These are phyloP conservation scores for Clepsis dumicolana DNA, from an alignment of 2,888 invertebrate genomes.

Conservation along the genomic window DNA sequence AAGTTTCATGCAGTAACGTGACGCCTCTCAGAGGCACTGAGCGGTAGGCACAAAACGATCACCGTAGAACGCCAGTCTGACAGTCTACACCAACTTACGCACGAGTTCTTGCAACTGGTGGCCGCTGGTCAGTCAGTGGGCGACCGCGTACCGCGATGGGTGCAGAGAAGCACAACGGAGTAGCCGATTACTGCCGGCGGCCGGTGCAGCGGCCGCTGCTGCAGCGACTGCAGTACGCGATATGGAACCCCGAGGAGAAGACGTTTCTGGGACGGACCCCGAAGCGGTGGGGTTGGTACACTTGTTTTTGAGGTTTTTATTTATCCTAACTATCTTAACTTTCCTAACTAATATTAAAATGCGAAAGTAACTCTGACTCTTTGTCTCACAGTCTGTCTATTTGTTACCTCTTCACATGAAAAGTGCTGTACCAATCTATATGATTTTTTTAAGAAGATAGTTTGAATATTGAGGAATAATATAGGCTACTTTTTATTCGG, in stretches of 20 bases:
- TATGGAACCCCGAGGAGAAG: constrained; percentile 87
- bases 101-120: not conserved
- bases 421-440: too few species aligned
- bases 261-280: constrained; percentile 87
- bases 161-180: constrained; percentile 76
- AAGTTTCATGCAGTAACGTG: too few species aligned
- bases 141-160: constrained; percentile 65
- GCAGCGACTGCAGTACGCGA: constrained; percentile 74
- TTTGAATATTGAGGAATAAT: too few species aligned
- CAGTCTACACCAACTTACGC: not conserved
- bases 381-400: too few species aligned
- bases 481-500: too few species aligned
- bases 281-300: constrained; percentile 88
- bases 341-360: too few species aligned
- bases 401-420: too few species aligned
- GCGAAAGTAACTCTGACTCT: too few species aligned
- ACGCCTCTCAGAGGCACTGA: too few species aligned
- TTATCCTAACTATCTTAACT: not conserved
- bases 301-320: not conserved
- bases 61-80: not conserved
- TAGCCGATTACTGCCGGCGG: constrained; percentile 71
- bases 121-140: constrained; percentile 42
- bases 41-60: constrained; percentile 41
- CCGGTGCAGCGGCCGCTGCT: constrained; percentile 74
- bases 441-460: too few species aligned